Evolutionary conservation across 1,140 invertebrate genomes (phyloP).

Genomic region (Adoxophyes honmai): DNA sequence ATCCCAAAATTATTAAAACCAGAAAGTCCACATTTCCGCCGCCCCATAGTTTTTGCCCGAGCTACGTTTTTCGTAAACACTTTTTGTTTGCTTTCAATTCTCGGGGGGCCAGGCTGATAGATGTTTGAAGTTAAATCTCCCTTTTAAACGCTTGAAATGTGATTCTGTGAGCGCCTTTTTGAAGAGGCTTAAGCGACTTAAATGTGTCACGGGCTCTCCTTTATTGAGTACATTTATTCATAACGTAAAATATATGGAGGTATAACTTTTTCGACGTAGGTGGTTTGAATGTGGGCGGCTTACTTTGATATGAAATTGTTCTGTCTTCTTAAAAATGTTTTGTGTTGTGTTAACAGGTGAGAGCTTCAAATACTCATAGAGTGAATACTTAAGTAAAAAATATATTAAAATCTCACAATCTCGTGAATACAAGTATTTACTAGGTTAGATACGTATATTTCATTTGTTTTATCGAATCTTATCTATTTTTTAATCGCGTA

Average conservation of each 20-base stretch:
- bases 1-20: too few relatives aligned
- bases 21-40: background rate
- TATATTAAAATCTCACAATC: too few relatives aligned
- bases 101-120: constrained; percentile 47
- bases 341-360: too few relatives aligned
- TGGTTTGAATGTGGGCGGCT: background rate
- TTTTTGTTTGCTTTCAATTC: constrained; percentile 69
- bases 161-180: constrained; percentile 56
- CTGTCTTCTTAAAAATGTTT: too few relatives aligned
- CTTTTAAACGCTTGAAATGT: constrained; percentile 60
- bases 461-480: too few relatives aligned
- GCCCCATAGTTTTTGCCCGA: constrained; percentile 31
- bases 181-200: constrained; percentile 38
- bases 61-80: constrained; percentile 56
- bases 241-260: background rate
- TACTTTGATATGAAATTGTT: too few relatives aligned
- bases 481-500: too few relatives aligned
- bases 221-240: constrained; percentile 10
- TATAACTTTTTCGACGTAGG: background rate
- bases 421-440: too few relatives aligned
- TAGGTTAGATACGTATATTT: too few relatives aligned
- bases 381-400: too few relatives aligned
- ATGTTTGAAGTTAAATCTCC: constrained; percentile 71
- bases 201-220: constrained; percentile 7
- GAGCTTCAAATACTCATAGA: too few relatives aligned